Conservation (phyloP, 1,140 invertebrate genomes). For the Magallana angulata region DNA sequence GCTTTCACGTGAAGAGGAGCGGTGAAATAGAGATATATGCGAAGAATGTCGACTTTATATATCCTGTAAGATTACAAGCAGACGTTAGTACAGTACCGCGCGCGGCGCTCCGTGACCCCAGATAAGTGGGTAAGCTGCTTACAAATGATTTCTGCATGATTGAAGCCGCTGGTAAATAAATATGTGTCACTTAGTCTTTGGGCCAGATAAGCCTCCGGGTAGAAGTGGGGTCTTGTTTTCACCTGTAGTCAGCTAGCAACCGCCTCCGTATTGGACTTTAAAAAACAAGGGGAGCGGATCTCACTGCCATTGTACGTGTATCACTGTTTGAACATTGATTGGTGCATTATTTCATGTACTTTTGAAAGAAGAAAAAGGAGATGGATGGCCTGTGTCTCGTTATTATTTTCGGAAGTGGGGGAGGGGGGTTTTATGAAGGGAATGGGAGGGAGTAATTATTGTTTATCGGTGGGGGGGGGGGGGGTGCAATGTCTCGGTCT, state of each 20-base stretch:
- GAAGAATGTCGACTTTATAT: slow-evolving; percentile 19
- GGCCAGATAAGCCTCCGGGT: slow-evolving; percentile 25
- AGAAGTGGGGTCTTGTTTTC: neutral
- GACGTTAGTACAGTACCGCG: neutral
- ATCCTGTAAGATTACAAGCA: neutral
- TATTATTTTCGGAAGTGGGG: too few species aligned
- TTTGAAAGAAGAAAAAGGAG: too few species aligned
- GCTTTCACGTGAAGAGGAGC: neutral
- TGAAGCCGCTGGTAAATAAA: slow-evolving; percentile 26
- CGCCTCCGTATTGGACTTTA: neutral
- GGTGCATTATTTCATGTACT: too few species aligned
- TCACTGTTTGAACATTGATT: too few species aligned
- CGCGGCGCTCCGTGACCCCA: neutral
- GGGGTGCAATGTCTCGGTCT: too few species aligned
- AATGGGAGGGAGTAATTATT: too few species aligned
- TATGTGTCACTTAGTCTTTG: slow-evolving; percentile 21
- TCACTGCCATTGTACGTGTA: too few species aligned
- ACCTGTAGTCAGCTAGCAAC: slow-evolving; percentile 21
- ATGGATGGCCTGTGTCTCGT: too few species aligned
- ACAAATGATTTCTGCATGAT: slow-evolving; percentile 25
- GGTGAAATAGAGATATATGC: neutral
- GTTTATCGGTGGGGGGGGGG: too few species aligned
- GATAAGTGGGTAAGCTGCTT: slow-evolving; percentile 33
- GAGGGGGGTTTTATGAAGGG: too few species aligned
- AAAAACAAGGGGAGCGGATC: neutral